phyloP scores from a whole-genome alignment of 2,113 vertebrate genomes.

The Chaenocephalus aceratus region DNA sequence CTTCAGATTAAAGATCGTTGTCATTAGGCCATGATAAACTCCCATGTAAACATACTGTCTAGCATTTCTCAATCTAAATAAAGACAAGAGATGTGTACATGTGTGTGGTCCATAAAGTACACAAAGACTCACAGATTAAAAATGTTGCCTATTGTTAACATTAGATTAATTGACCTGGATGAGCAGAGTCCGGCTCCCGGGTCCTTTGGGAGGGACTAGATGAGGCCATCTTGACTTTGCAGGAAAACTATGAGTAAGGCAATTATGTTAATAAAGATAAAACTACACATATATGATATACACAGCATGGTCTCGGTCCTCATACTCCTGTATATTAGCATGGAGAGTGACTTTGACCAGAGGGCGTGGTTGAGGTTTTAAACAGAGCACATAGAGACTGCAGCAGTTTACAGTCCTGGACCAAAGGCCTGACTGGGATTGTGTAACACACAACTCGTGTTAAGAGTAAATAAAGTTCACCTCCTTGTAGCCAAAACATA shows the following conservation, averaged over 20 bases:
- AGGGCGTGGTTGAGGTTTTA: slow-evolving; percentile 74
- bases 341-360: slow-evolving; percentile 75
- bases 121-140: slow-evolving; percentile 19
- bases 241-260: slow-evolving; percentile 50
- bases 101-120: not conserved
- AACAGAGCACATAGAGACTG: slow-evolving; percentile 53
- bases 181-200: slow-evolving; percentile 20
- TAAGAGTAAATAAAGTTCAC: slow-evolving; percentile 35
- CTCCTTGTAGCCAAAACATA: not conserved
- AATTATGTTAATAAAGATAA: slow-evolving; percentile 23
- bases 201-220: slow-evolving; percentile 40
- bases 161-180: slow-evolving; percentile 43
- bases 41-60: not conserved
- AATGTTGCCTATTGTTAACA: slow-evolving; percentile 30
- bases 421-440: slow-evolving; percentile 40
- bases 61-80: not conserved
- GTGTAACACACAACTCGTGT: slow-evolving; percentile 49
- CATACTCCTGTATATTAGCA: slow-evolving; percentile 31
- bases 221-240: slow-evolving; percentile 68
- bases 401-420: slow-evolving; percentile 36
- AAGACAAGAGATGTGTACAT: not conserved
- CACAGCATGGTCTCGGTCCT: slow-evolving; percentile 14
- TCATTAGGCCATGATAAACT: not conserved
- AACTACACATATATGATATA: slow-evolving; percentile 10
- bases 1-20: not conserved